phyloP scores from a whole-genome alignment of 2,113 vertebrate genomes.

The Scophthalmus maximus region DNA sequence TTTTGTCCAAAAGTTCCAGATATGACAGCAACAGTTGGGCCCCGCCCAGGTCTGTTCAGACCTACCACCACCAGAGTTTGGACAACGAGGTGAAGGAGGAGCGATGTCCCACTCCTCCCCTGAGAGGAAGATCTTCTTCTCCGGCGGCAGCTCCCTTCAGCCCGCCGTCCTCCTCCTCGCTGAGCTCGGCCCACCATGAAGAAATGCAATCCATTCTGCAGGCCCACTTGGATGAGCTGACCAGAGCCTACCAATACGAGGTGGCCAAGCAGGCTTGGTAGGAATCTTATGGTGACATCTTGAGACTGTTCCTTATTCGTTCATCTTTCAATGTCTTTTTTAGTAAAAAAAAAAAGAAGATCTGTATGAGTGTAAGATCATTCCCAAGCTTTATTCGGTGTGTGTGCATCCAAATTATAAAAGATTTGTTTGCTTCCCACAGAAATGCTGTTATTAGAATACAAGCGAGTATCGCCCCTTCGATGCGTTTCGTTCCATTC shows the following conservation, averaged over 20 bases:
- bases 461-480: too few relatives aligned
- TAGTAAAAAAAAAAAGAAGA: not conserved
- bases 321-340: not conserved
- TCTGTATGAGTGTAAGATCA: not conserved
- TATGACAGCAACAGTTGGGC: conserved; percentile 95
- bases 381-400: conserved; percentile 4
- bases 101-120: conserved; percentile 93
- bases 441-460: conserved; percentile 34
- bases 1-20: conserved; percentile 72
- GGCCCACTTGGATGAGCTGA: conserved; percentile 95
- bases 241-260: conserved; percentile 96
- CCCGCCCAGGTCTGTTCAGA: conserved; percentile 90
- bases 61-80: conserved; percentile 93
- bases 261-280: conserved; percentile 96
- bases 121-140: conserved; percentile 93
- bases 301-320: not conserved
- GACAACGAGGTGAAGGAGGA: conserved; percentile 93
- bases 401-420: conserved; percentile 16
- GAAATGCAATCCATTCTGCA: conserved; percentile 98
- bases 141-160: conserved; percentile 89
- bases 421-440: conserved; percentile 16
- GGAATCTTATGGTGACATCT: conserved; percentile 22
- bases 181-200: conserved; percentile 93
- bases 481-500: not conserved
- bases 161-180: conserved; percentile 92